Conservation (phyloP, 2,797 vertebrate species). For the Erethizon dorsatum region DNA sequence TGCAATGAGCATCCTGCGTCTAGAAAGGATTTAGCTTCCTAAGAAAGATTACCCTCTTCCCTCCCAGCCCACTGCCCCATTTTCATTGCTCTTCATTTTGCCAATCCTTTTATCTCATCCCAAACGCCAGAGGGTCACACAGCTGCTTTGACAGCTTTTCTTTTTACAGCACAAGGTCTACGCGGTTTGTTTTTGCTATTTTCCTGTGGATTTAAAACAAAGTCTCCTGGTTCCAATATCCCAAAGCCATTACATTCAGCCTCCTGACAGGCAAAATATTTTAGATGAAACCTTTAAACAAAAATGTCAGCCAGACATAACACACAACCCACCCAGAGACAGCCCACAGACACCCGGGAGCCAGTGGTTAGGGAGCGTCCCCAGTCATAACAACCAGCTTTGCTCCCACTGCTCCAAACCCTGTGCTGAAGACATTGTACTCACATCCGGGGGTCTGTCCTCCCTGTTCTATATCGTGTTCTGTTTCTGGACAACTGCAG, state of each 20-base stretch:
- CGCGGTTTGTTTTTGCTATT: constrained; percentile 66
- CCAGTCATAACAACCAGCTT: constrained; percentile 26
- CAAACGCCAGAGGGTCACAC: background rate
- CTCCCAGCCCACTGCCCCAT: constrained; percentile 6
- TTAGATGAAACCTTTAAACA: constrained; percentile 62
- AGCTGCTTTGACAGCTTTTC: constrained; percentile 23
- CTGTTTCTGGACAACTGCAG: constrained; percentile 51
- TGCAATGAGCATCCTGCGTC: background rate
- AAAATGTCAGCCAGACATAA: constrained; percentile 6
- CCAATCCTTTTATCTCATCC: constrained; percentile 16
- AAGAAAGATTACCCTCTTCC: background rate
- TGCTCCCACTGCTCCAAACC: background rate
- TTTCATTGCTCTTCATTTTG: background rate
- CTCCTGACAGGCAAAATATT: constrained; percentile 63
- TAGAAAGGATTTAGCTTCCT: constrained; percentile 2
- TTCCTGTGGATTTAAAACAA: constrained; percentile 46
- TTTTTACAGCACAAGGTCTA: constrained; percentile 54
- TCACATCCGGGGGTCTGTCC: constrained; percentile 68
- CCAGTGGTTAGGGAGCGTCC: background rate
- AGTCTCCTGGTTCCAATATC: constrained; percentile 32
- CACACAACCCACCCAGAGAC: background rate
- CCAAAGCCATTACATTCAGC: constrained; percentile 31
- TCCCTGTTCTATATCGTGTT: background rate
- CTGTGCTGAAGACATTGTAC: constrained; percentile 53
- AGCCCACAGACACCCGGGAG: background rate